Evolutionary conservation across 2,113 vertebrate species (phyloP), one percentile per base, ranked within the genome.

Genomic region (Percopsis transmontana): DNA sequence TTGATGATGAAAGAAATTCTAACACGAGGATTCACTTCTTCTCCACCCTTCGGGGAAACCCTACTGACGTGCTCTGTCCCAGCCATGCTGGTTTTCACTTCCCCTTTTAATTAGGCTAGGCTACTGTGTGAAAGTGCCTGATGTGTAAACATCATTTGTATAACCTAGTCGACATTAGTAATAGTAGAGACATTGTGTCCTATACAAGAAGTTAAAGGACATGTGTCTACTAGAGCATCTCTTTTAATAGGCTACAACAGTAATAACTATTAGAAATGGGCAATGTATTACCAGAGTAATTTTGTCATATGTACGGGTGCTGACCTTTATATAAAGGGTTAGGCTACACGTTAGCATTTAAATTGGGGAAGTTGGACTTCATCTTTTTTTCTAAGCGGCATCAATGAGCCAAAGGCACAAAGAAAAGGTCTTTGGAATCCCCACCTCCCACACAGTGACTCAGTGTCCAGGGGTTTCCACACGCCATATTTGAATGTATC

Each of bases 391-490:
- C 56, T 42, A 38, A 16, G 11, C 51, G 54, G 24, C 23, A 54
- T 10, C 38, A 48, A 67, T 0, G 33, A 83, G 55, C 67, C 58
- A 80, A 71, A 85, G 71, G 1, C 5, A 40, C 19, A 38, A 20
- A 10, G 39, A 63, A 66, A 66, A 24, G 79, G 78, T 82, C 51
- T 47, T 72, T 62, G 91, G 92, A 93, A 92, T 93, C 91, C 92
- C 91, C 92, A 23, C 72, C 81, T 68, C 89, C 89, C 72, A 88
- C 90, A 65, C 84, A 66, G 72, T 92, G 91, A 92, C 79, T 90
- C 88, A 90, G 42, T 87, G 85, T 88, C 85, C 86, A 92, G 91
- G 92, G 90, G 62, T 91, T 93, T 92, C 90, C 91, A 86, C 66
- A 69, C 40, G 3, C 44, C 33, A 20, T 18, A 81, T 88, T 91